Evolutionary conservation across 2,888 invertebrate species (phyloP).

Genomic region (Periphyllus acericola): DNA sequence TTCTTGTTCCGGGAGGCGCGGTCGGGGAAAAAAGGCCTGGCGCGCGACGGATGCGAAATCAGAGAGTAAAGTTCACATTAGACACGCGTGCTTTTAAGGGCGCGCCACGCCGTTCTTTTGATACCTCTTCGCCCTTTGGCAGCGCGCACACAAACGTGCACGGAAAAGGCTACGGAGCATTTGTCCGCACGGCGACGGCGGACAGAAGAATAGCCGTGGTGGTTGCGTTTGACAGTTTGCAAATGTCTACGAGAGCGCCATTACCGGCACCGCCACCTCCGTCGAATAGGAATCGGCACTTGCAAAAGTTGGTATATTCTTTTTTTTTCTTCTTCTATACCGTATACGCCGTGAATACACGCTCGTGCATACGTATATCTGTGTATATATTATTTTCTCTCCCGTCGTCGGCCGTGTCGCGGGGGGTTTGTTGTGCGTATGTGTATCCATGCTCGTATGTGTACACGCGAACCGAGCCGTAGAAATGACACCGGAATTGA

Average conservation of each 20-base stretch:
- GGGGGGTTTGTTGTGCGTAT: neutral
- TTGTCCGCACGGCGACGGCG: conserved; percentile 7
- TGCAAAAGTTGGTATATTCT: conserved; percentile 29
- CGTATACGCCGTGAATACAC: too few species aligned
- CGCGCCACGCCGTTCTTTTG: neutral
- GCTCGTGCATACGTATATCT: neutral
- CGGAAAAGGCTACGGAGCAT: neutral
- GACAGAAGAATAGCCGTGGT: conserved; percentile 56
- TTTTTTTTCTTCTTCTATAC: neutral
- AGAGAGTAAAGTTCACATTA: neutral
- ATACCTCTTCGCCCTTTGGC: neutral
- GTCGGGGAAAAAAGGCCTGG: neutral
- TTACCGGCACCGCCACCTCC: conserved; percentile 9
- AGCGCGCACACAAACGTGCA: neutral
- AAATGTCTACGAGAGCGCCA: conserved; percentile 62
- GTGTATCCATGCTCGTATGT: too few species aligned
- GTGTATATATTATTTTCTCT: neutral
- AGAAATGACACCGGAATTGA: conserved; percentile 60
- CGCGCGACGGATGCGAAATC: conserved; percentile 1
- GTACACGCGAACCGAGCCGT: conserved; percentile 9
- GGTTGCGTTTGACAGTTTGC: conserved; percentile 64
- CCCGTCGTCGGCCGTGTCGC: neutral
- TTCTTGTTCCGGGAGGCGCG: neutral
- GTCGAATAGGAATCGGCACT: conserved; percentile 57
- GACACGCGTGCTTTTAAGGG: conserved; percentile 45